phyloP scores from a whole-genome alignment of 2,797 vertebrate genomes.

The Erpetoichthys calabaricus region DNA sequence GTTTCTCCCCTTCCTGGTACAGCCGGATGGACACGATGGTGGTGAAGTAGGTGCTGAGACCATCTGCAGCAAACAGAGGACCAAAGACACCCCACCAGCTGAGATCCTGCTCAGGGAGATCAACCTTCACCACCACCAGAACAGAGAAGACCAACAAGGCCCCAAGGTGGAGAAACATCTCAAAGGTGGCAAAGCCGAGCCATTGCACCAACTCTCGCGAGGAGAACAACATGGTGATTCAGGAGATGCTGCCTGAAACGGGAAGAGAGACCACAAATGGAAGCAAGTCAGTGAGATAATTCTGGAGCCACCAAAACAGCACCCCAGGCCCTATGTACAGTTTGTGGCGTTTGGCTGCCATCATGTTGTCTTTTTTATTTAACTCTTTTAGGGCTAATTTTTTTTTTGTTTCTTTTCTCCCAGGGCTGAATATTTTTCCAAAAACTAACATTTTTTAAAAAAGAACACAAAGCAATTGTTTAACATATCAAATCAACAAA shows the following conservation, averaged over 20 bases:
- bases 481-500: no score
- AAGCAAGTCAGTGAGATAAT: neutral
- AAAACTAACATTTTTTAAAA: no score
- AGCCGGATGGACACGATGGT: conserved; percentile 91
- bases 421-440: no score
- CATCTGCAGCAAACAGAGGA: conserved; percentile 83
- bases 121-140: conserved; percentile 70
- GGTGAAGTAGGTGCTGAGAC: conserved; percentile 96
- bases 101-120: conserved; percentile 46
- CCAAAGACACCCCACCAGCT: conserved; percentile 89
- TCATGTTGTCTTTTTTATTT: no score
- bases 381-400: no score
- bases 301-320: neutral
- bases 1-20: conserved; percentile 93
- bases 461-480: no score
- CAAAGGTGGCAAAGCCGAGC: conserved; percentile 92
- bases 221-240: conserved; percentile 70
- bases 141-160: conserved; percentile 75
- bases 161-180: conserved; percentile 81
- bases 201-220: conserved; percentile 89
- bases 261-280: neutral
- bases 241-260: no score
- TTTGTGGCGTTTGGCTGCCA: no score
- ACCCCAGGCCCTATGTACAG: no score
- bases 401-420: no score